phyloP scores from a whole-genome alignment of 2,797 vertebrate species.

The Sebastes alutus region DNA sequence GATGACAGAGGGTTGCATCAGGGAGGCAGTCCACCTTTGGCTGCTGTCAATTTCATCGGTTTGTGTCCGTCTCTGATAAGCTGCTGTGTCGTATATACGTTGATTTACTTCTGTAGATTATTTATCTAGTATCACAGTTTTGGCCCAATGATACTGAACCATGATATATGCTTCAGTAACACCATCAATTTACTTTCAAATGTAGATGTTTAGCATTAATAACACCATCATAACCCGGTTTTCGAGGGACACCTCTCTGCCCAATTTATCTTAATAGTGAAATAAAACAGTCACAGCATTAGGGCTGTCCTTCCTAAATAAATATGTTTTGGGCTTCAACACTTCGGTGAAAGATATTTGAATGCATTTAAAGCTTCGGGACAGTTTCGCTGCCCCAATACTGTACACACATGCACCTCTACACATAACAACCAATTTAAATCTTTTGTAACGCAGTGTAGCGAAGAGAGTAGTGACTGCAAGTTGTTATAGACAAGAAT shows the following conservation, averaged over 20 bases:
- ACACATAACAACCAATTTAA: neutral
- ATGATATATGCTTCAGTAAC: neutral
- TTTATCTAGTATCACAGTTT: neutral
- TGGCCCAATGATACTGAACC: neutral
- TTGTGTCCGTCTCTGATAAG: neutral
- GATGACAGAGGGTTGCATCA: slow-evolving; percentile 55
- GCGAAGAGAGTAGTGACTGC: too few species aligned
- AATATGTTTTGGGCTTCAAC: too few species aligned
- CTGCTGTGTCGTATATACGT: neutral
- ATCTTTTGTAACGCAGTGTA: neutral
- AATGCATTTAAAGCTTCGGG: too few species aligned
- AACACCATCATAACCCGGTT: neutral
- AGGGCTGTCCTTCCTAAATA: too few species aligned
- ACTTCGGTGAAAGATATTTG: too few species aligned
- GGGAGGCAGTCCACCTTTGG: slow-evolving; percentile 13
- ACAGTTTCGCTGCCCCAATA: too few species aligned
- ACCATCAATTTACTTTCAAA: neutral
- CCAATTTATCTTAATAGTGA: neutral
- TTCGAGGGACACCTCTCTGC: neutral
- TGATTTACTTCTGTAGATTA: neutral
- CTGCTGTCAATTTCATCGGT: neutral
- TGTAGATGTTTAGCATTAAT: neutral
- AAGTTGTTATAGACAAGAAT: too few species aligned
- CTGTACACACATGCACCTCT: too few species aligned
- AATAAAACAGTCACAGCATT: neutral